A percentile compares a stretch with the other conserved stretches of the same genome.
Evolutionary conservation across 2,888 invertebrate species (phyloP).

Genomic region (Coecobrya sp.): DNA sequence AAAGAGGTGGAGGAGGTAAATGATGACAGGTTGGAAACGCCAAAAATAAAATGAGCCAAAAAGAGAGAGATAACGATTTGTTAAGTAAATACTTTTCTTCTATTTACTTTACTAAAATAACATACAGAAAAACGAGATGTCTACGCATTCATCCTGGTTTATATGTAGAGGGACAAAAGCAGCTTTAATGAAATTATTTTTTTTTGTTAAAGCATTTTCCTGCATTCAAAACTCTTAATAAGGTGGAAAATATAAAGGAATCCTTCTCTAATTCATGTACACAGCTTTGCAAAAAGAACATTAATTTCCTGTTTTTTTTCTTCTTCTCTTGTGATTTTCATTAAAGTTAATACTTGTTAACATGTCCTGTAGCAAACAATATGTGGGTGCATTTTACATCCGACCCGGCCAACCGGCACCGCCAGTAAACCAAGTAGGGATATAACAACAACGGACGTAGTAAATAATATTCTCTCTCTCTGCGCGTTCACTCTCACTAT

Average conservation of each 20-base stretch:
- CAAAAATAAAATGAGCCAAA: constrained; percentile 19
- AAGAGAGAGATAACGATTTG: constrained; percentile 30
- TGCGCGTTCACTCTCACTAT: constrained; percentile 39
- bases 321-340: not conserved
- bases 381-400: not conserved
- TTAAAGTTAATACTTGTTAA: not conserved
- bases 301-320: constrained; percentile 46
- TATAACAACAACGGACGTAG: constrained; percentile 3
- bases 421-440: not conserved
- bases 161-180: not conserved
- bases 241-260: constrained; percentile 9
- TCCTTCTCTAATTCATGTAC: constrained; percentile 1
- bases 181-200: not conserved
- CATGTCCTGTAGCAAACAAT: not conserved
- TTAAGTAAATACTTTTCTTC: constrained; percentile 49
- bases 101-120: too few relatives aligned
- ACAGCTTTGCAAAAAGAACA: not conserved
- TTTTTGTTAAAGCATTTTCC: too few relatives aligned
- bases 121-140: too few relatives aligned
- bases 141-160: too few relatives aligned
- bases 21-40: not conserved
- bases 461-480: not conserved
- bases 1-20: not conserved
- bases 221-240: not conserved
- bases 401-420: not conserved